phyloP scores from a whole-genome alignment of 2,113 vertebrate species.

The Steatornis caripensis region DNA sequence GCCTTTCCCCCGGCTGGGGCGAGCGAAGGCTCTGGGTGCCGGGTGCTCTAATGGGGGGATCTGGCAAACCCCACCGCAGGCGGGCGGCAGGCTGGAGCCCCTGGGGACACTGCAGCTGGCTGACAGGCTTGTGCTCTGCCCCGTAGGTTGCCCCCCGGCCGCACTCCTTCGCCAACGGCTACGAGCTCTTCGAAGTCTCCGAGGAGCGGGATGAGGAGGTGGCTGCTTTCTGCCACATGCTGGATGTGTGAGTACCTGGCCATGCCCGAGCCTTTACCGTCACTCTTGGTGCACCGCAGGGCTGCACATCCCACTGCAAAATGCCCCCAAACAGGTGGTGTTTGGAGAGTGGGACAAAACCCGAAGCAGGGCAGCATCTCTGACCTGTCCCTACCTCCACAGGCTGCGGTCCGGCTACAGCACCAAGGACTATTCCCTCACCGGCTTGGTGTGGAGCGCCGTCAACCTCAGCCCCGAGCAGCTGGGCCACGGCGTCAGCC shows the following conservation, averaged over 20 bases:
- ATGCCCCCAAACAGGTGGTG: accelerated
- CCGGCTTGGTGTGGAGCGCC: slow-evolving; percentile 86
- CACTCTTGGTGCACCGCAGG: background rate
- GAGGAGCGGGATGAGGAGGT: slow-evolving; percentile 96
- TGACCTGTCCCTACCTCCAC: background rate
- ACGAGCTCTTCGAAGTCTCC: slow-evolving; percentile 92
- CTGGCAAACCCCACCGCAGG: accelerated
- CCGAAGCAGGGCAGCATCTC: background rate
- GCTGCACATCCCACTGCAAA: background rate
- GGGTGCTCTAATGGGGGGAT: accelerated
- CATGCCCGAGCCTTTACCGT: accelerated
- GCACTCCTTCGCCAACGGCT: slow-evolving; percentile 75
- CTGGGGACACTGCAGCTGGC: accelerated
- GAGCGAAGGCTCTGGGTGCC: background rate
- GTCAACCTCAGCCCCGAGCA: slow-evolving; percentile 83
- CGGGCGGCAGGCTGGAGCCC: accelerated
- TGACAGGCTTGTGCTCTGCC: background rate
- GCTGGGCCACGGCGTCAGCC: slow-evolving; percentile 80
- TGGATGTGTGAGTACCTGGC: slow-evolving; percentile 85
- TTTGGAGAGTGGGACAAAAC: accelerated
- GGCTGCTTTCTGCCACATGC: slow-evolving; percentile 95
- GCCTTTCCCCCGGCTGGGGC: too few relatives aligned
- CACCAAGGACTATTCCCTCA: slow-evolving; percentile 68
- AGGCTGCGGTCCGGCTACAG: slow-evolving; percentile 84
- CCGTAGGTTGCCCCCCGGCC: slow-evolving; percentile 69